phyloP scores from a whole-genome alignment of 2,888 invertebrate species.

The Agriopis leucophaearia region DNA sequence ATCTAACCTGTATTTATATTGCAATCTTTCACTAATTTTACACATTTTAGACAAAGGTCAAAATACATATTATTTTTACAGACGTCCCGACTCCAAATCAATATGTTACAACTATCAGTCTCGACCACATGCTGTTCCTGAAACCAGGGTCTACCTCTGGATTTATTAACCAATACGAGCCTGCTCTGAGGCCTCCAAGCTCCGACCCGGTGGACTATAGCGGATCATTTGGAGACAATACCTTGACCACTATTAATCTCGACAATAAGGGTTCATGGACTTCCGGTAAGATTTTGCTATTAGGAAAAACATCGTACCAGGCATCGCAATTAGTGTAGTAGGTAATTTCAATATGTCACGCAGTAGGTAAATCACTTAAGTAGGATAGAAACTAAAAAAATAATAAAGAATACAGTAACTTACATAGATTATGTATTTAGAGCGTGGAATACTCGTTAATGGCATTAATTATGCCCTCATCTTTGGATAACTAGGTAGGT shows the following conservation, averaged over 20 bases:
- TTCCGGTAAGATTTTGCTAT: constrained; percentile 41
- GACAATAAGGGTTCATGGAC: constrained; percentile 51
- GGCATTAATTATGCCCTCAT: constrained; percentile 20
- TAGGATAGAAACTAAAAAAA: neutral
- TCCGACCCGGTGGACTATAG: constrained; percentile 44
- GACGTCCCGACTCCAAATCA: constrained; percentile 62
- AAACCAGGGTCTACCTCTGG: constrained; percentile 45
- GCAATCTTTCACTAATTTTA: neutral
- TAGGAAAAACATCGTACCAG: neutral
- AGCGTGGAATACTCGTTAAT: constrained; percentile 12
- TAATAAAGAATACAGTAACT: too few relatives aligned
- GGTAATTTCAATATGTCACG: neutral
- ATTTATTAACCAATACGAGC: constrained; percentile 41
- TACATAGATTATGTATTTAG: constrained; percentile 8
- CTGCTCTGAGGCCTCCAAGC: constrained; percentile 19
- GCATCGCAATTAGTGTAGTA: neutral
- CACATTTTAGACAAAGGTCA: neutral
- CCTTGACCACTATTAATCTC: constrained; percentile 54
- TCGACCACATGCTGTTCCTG: constrained; percentile 81
- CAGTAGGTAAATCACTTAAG: neutral
- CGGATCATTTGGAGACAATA: constrained; percentile 48
- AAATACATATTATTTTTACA: constrained; percentile 47
- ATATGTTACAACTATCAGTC: constrained; percentile 78
- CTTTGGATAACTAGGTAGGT: neutral
- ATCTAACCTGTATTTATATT: too few relatives aligned